Base-by-base conservation (phyloP, 2,797 vertebrate species). In the Notamacropus eugenii region DNA sequence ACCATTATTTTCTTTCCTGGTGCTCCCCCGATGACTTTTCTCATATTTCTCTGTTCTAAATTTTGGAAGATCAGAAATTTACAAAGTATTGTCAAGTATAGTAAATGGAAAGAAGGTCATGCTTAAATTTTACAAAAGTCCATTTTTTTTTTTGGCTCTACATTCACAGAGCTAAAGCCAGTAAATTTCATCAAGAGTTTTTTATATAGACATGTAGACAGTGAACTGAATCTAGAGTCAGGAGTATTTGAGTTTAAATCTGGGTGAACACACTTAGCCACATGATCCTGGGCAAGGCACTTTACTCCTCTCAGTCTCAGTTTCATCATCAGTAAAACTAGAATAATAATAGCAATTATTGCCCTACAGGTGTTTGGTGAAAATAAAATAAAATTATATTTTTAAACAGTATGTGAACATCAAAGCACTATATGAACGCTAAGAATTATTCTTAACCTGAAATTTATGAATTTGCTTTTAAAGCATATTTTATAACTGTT, bases 1-100 rank as follows among this genome's bases (percentile, higher is more conserved):
- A 74, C 24, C 94, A 13, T 50, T 96, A 0, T 87, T 95, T 91
- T 90, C 2, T 91, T 94, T 95, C 62, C n/a, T 95, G 5, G 90
- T 96, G 14, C 54, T 82, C 0, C n/a, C 90, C 19, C 0, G 19
- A 54, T 28, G 46, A 90, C 46, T 90, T 54, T 52, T 90, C 54
- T 54, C 19, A 52, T 52, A 90, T 54, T 54, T 19, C 28, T 40
- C 54, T 22, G 14, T 62, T 93, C 34, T 91, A 27, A 34, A 31
- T 31, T 90, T 96, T 91, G 56, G 9, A 94, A 95, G 62, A 59
- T 29, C 27, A 87, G n/a, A 1, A 2, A 57, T 93, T 94, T 94
- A 54, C 14, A 29, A 95, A 94, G 3, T 62, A 24, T 1, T 93
- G 2, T 92, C 27, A 62, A 91, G 28, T 59, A 46, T 28, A 46